Percentiles rank a stretch among this genome's conserved stretches.
Conservation (phyloP, 2,113 vertebrate species). For the Marmota monax region DNA sequence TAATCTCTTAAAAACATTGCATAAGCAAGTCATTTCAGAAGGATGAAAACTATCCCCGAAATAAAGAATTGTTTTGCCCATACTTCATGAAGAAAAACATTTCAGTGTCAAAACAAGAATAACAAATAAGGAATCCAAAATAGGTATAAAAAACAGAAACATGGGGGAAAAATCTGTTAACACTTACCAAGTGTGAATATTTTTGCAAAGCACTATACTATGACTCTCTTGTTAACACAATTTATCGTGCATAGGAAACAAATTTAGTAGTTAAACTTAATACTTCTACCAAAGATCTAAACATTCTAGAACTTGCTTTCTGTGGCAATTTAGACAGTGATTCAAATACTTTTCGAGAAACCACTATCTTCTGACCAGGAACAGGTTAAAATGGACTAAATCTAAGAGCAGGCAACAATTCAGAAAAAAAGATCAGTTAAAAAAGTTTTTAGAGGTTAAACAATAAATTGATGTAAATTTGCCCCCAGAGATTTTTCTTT, state of each 20-base stretch:
- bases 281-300: constrained; percentile 36
- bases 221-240: not conserved
- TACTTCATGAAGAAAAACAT: not conserved
- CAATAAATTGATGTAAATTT: not conserved
- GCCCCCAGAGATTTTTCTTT: constrained; percentile 66
- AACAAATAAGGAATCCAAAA: constrained; percentile 11
- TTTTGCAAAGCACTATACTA: not conserved
- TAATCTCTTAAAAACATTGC: constrained; percentile 42
- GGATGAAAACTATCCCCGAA: constrained; percentile 13
- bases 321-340: not conserved
- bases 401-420: not conserved
- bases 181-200: not conserved
- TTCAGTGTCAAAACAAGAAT: not conserved
- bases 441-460: not conserved
- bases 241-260: not conserved
- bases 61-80: constrained; percentile 23
- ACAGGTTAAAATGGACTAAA: constrained; percentile 56
- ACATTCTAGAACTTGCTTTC: not conserved
- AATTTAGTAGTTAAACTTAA: constrained; percentile 50
- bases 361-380: constrained; percentile 50
- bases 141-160: not conserved
- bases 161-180: not conserved
- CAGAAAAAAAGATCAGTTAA: not conserved
- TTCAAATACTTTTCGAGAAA: constrained; percentile 38
- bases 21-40: constrained; percentile 6